Conservation (phyloP, 2,888 invertebrate genomes). For the Exocentrus adspersus region DNA sequence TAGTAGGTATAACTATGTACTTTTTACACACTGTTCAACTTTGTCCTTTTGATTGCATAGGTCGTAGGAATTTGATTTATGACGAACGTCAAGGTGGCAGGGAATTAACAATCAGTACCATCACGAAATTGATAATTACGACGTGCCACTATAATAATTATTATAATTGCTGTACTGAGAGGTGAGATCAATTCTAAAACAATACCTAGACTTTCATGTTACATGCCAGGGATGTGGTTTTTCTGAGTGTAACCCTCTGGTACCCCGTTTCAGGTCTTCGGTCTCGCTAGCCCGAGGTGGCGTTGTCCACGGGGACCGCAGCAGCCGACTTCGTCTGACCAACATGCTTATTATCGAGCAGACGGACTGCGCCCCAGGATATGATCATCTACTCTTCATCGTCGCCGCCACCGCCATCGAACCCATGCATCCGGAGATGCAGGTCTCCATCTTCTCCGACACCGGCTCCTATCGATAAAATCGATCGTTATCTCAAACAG, state of each 20-base stretch:
- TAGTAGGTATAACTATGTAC: no score
- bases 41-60: background rate
- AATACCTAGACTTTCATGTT: no score
- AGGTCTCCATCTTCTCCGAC: background rate
- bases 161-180: no score
- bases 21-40: background rate
- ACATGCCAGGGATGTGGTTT: no score
- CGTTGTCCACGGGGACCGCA: conserved; percentile 39
- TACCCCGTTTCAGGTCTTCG: conserved; percentile 24
- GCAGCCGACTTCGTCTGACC: conserved; percentile 37
- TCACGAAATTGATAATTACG: no score
- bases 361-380: conserved; percentile 54
- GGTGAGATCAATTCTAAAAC: no score
- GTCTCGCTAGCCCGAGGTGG: conserved; percentile 41
- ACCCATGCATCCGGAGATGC: conserved; percentile 18
- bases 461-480: background rate
- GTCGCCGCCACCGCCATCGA: conserved; percentile 38
- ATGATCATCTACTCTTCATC: conserved; percentile 42
- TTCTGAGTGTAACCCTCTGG: conserved; percentile 6
- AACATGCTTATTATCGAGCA: conserved; percentile 53
- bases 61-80: background rate
- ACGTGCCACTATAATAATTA: no score
- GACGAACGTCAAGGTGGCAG: no score
- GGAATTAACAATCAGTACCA: no score
- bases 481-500: no score